These are phyloP conservation scores for Scaptomyza tumidula DNA, from an alignment of 2,888 invertebrate genomes.

Conservation along the genomic window DNA sequence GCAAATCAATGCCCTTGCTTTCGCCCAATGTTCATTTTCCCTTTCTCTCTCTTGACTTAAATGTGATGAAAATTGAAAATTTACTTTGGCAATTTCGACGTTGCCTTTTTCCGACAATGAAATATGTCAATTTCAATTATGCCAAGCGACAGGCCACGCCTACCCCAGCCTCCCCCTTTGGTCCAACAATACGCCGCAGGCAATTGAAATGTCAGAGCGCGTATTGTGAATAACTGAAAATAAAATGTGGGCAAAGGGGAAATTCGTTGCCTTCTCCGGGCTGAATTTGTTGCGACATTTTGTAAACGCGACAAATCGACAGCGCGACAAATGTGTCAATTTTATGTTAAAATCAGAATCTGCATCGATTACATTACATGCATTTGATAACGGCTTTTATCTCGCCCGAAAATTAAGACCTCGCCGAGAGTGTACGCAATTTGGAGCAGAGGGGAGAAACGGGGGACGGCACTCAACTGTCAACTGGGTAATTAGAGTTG, in stretches of 20 bases:
- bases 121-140: slow-evolving; percentile 78
- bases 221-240: slow-evolving; percentile 23
- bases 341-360: slow-evolving; percentile 56
- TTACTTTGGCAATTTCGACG: slow-evolving; percentile 72
- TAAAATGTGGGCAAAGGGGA: background rate
- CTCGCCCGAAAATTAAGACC: slow-evolving; percentile 19
- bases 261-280: slow-evolving; percentile 6
- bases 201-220: slow-evolving; percentile 55
- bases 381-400: slow-evolving; percentile 32
- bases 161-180: background rate
- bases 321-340: slow-evolving; percentile 70
- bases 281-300: slow-evolving; percentile 49
- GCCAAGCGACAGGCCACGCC: slow-evolving; percentile 42
- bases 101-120: slow-evolving; percentile 63
- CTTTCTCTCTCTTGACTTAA: slow-evolving; percentile 23
- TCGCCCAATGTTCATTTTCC: slow-evolving; percentile 17
- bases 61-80: slow-evolving; percentile 75
- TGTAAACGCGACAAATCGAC: slow-evolving; percentile 31
- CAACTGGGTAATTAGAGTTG: slow-evolving; percentile 61
- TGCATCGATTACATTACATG: slow-evolving; percentile 62
- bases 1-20: slow-evolving; percentile 68
- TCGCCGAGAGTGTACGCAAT: background rate
- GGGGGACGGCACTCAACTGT: slow-evolving; percentile 6
- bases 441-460: background rate
- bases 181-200: slow-evolving; percentile 50